phyloP scores from a whole-genome alignment of 2,797 vertebrate species.

The Enteromius paludinosus region DNA sequence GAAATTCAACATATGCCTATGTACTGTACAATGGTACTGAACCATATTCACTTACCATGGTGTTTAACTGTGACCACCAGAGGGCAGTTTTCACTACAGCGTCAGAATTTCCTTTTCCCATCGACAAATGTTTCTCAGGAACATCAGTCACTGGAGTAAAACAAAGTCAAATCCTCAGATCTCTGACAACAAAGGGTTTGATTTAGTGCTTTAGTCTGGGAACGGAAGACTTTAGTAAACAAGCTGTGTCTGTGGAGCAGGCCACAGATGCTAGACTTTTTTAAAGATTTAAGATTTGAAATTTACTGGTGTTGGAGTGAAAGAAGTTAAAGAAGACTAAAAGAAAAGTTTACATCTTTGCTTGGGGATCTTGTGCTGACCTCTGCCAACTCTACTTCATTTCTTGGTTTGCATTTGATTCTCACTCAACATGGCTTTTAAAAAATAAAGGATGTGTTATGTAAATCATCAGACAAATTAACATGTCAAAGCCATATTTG shows the following conservation, averaged over 20 bases:
- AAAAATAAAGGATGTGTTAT: neutral
- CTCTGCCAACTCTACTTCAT: neutral
- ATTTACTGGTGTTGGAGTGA: neutral
- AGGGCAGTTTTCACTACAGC: neutral
- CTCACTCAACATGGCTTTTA: neutral
- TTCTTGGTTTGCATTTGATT: neutral
- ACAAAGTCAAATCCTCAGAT: constrained; percentile 35
- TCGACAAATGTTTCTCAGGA: neutral
- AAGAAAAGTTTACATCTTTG: neutral
- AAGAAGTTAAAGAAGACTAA: neutral
- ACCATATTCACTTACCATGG: neutral
- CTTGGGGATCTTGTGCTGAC: neutral
- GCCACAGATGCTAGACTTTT: neutral
- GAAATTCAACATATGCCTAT: neutral
- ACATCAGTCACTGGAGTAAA: constrained; percentile 15
- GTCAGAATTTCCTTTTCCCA: neutral
- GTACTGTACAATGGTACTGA: neutral
- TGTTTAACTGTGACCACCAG: constrained; percentile 64
- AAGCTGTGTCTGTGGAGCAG: constrained; percentile 12
- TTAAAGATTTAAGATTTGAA: neutral
- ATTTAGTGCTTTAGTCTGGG: constrained; percentile 41
- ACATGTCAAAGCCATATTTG: neutral
- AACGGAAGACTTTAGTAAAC: constrained; percentile 39
- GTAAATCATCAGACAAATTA: too few relatives aligned
- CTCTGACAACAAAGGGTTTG: constrained; percentile 38